Evolutionary conservation across 2,113 vertebrate species (phyloP).

Genomic region (Butorides virescens): DNA sequence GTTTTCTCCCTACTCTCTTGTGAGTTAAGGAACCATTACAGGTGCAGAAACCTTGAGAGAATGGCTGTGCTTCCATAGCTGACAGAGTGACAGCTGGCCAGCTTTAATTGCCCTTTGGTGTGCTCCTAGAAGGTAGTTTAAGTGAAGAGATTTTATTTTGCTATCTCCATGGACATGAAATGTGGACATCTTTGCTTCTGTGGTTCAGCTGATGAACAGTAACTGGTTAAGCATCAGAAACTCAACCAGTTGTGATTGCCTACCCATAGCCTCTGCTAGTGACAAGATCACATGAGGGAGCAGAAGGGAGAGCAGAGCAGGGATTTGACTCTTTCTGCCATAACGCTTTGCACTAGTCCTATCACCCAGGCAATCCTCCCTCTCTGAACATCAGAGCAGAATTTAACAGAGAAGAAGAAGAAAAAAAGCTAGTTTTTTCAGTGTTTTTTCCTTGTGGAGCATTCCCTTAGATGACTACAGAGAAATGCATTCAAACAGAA

Average conservation of each 20-base stretch:
- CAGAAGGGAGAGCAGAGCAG: neutral
- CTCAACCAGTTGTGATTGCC: neutral
- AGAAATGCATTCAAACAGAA: conserved; percentile 53
- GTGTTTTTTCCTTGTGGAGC: conserved; percentile 17
- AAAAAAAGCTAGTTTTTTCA: neutral
- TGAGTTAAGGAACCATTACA: conserved; percentile 3
- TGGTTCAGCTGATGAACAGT: neutral
- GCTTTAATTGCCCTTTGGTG: conserved; percentile 20
- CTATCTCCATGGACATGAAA: neutral
- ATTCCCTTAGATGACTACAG: conserved; percentile 48
- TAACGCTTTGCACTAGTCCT: neutral
- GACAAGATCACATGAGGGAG: neutral
- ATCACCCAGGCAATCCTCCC: neutral
- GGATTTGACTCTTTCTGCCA: neutral
- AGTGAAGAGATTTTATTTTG: neutral
- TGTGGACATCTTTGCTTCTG: neutral
- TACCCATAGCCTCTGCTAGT: neutral
- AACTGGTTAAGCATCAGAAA: conserved; percentile 27
- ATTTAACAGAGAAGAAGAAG: neutral
- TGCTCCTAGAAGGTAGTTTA: neutral
- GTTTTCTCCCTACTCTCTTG: neutral
- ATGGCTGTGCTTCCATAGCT: neutral
- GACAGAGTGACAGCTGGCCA: conserved; percentile 38
- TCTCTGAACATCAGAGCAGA: conserved; percentile 8
- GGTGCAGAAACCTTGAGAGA: conserved; percentile 2